phyloP scores from a whole-genome alignment of 1,140 invertebrate species.

The Druon quercuslanigerum region DNA sequence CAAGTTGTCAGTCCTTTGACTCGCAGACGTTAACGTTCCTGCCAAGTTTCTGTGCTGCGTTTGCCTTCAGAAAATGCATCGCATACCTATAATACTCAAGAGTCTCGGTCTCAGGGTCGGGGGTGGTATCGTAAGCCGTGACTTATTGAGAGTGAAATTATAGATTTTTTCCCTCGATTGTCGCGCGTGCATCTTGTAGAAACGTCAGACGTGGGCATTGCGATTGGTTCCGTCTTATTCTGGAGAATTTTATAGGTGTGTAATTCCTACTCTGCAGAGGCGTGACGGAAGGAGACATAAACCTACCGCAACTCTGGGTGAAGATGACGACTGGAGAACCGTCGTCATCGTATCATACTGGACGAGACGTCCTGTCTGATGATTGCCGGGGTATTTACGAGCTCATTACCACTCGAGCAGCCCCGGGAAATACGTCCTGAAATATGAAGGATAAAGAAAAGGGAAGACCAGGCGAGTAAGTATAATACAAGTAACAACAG shows the following conservation, averaged over 20 bases:
- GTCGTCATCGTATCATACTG: constrained; percentile 2
- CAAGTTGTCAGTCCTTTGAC: constrained; percentile 25
- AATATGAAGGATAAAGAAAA: not conserved
- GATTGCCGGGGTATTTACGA: constrained; percentile 22
- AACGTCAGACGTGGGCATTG: constrained; percentile 22
- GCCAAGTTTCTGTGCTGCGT: not conserved
- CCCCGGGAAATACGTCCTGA: not conserved
- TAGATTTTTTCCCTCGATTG: constrained; percentile 10
- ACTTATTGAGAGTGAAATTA: constrained; percentile 23
- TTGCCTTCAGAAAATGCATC: constrained; percentile 7
- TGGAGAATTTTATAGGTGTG: constrained; percentile 25
- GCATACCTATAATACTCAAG: not conserved
- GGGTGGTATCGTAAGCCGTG: not conserved
- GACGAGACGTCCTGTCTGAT: constrained; percentile 11
- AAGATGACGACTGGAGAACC: constrained; percentile 1
- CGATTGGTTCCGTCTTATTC: constrained; percentile 28
- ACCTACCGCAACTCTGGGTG: not conserved
- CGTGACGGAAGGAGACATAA: constrained; percentile 29
- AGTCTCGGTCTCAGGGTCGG: not conserved
- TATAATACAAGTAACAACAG: not conserved
- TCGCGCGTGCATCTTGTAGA: constrained; percentile 24
- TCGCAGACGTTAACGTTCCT: constrained; percentile 3
- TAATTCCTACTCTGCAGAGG: constrained; percentile 26
- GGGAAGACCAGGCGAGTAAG: not conserved
- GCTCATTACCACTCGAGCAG: constrained; percentile 24